Evolutionary conservation across 2,113 vertebrate genomes (phyloP).

Genomic region (Otis tarda): DNA sequence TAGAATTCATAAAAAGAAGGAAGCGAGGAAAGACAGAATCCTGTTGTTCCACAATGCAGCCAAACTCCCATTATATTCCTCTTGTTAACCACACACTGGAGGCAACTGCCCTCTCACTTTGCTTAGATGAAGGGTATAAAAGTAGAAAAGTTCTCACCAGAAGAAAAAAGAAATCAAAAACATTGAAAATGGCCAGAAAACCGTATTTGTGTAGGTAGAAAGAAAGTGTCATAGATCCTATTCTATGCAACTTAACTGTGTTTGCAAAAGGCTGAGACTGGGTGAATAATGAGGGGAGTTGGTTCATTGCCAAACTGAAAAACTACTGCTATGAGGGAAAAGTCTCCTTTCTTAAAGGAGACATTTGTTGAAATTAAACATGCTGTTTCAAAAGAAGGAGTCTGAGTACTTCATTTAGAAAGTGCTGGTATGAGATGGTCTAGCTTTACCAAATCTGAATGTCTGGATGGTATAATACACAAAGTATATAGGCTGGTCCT

Average conservation of each 20-base stretch:
- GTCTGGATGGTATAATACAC: neutral
- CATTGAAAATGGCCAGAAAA: neutral
- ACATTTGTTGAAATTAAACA: neutral
- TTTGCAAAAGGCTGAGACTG: neutral
- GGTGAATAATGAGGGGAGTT: neutral
- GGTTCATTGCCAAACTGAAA: neutral
- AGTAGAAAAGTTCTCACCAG: neutral
- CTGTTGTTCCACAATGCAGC: neutral
- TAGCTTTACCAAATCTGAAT: neutral
- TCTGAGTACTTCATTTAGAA: neutral
- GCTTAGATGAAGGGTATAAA: neutral
- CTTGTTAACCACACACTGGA: neutral
- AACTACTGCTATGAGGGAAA: neutral
- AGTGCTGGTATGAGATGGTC: neutral
- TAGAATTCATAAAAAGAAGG: slow-evolving; percentile 1
- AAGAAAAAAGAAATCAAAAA: neutral
- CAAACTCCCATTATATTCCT: neutral
- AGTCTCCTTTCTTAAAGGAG: neutral
- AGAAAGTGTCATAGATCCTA: neutral
- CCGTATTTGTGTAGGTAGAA: neutral
- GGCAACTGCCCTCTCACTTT: neutral
- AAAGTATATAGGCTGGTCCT: neutral
- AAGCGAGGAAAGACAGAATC: neutral
- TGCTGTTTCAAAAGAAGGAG: neutral
- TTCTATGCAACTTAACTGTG: neutral